Percentiles rank a stretch among this genome's conserved stretches.
phyloP scores from a whole-genome alignment of 2,888 invertebrate genomes.

The Plagodis pulveraria region DNA sequence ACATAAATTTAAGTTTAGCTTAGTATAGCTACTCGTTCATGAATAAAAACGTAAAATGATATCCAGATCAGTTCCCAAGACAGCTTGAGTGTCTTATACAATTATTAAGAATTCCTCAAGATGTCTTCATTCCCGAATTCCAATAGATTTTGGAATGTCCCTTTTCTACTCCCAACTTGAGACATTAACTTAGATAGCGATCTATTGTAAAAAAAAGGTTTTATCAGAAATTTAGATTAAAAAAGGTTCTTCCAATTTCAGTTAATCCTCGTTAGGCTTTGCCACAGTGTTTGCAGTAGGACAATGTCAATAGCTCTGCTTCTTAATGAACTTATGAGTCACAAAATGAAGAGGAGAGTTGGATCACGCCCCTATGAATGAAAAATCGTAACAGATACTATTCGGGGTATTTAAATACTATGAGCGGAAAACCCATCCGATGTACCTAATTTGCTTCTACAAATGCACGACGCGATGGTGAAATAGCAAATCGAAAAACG shows the following conservation, averaged over 20 bases:
- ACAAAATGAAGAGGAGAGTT: too few species aligned
- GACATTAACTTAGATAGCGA: conserved; percentile 29
- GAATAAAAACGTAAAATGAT: background rate
- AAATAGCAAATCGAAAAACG: too few species aligned
- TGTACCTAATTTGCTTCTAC: too few species aligned
- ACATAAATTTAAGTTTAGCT: too few species aligned
- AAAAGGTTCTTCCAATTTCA: conserved; percentile 42
- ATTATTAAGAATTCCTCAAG: background rate
- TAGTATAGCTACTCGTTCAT: too few species aligned
- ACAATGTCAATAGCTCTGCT: too few species aligned
- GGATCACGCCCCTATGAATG: too few species aligned
- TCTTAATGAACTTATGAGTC: too few species aligned
- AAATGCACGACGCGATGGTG: too few species aligned
- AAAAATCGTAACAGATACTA: too few species aligned
- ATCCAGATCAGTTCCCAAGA: background rate
- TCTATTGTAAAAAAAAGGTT: conserved; percentile 46
- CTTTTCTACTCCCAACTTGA: conserved; percentile 12
- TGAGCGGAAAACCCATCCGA: too few species aligned
- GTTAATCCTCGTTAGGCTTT: conserved; percentile 29
- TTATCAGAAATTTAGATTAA: conserved; percentile 51
- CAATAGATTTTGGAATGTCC: conserved; percentile 38
- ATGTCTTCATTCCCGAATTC: background rate
- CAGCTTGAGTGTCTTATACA: background rate
- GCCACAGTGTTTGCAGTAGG: conserved; percentile 9
- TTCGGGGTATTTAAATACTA: too few species aligned